Evolutionary conservation across 2,888 invertebrate species (phyloP).

Genomic region (Cynaeus angustus): DNA sequence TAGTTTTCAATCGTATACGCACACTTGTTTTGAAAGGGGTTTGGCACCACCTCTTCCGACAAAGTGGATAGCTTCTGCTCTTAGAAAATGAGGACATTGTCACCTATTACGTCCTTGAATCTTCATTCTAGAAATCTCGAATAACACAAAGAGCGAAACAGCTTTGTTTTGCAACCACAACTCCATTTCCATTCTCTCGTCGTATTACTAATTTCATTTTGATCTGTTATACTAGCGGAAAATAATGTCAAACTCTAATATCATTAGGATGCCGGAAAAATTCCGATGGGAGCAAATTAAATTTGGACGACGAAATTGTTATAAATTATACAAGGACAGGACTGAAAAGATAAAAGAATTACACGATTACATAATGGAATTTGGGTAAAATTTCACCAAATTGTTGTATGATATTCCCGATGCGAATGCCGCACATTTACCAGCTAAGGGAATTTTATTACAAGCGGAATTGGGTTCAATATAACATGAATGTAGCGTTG

Average conservation of each 20-base stretch:
- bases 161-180: background rate
- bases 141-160: no score
- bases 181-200: slow-evolving; percentile 15
- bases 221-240: slow-evolving; percentile 34
- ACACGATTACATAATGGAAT: slow-evolving; percentile 29
- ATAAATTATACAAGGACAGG: slow-evolving; percentile 27
- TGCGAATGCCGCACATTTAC: slow-evolving; percentile 7
- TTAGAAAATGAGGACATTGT: no score
- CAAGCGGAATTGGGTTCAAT: background rate
- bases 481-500: slow-evolving; percentile 4
- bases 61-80: no score
- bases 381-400: slow-evolving; percentile 16
- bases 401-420: slow-evolving; percentile 23
- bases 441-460: slow-evolving; percentile 2
- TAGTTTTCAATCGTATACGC: slow-evolving; percentile 31
- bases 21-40: background rate
- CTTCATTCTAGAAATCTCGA: no score
- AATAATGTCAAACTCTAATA: slow-evolving; percentile 34
- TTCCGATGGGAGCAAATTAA: slow-evolving; percentile 33
- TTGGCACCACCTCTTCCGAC: no score
- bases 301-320: slow-evolving; percentile 29
- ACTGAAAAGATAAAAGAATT: slow-evolving; percentile 27
- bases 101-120: background rate
- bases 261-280: slow-evolving; percentile 36
- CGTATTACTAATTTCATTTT: slow-evolving; percentile 31